A percentile compares a stretch with the other conserved stretches of the same genome.
These are phyloP conservation scores for Eugnorisma glareosa DNA, from an alignment of 2,888 invertebrate species.

Conservation along the genomic window DNA sequence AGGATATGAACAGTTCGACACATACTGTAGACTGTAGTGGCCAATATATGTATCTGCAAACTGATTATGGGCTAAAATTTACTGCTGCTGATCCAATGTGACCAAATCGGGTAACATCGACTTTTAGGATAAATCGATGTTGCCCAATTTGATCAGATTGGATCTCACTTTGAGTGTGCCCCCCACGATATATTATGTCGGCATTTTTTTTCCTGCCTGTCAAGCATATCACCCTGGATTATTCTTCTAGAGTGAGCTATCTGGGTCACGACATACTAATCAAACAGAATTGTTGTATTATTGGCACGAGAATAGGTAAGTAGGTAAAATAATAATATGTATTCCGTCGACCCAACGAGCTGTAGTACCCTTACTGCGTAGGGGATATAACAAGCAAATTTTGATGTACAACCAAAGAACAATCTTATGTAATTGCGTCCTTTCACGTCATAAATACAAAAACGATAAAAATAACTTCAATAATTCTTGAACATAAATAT, in stretches of 20 bases:
- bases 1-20: neutral
- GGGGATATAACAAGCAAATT: neutral
- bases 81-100: neutral
- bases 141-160: neutral
- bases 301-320: neutral
- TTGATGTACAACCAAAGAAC: neutral
- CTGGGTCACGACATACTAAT: neutral
- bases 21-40: neutral
- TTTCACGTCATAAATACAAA: neutral
- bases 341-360: neutral
- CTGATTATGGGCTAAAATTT: neutral
- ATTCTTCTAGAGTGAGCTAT: neutral
- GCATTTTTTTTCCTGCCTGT: neutral
- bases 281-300: neutral
- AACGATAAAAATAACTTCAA: neutral
- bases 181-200: neutral
- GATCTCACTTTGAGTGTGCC: neutral
- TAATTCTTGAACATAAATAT: constrained; percentile 53
- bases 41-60: neutral
- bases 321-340: neutral
- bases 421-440: neutral
- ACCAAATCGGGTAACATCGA: neutral
- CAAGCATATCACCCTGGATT: neutral
- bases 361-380: neutral
- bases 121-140: neutral